These are phyloP conservation scores for Nomada hirtipes DNA, from an alignment of 2,888 invertebrate genomes.

Conservation along the genomic window DNA sequence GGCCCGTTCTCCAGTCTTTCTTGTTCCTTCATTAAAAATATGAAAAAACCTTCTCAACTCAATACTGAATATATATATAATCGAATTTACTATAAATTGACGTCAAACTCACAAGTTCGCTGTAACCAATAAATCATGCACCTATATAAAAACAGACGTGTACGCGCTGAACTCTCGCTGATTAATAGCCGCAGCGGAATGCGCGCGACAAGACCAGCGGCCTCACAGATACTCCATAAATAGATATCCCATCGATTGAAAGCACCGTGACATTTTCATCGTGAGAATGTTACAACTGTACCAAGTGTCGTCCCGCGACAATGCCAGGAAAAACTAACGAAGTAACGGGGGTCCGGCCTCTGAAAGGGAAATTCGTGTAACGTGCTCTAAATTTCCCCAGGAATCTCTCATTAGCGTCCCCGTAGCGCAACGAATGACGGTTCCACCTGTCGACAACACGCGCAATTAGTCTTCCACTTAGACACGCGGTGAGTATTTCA, in stretches of 20 bases:
- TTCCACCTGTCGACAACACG: constrained; percentile 70
- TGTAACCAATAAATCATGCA: neutral
- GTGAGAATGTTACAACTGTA: constrained; percentile 7
- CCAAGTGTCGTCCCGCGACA: constrained; percentile 11
- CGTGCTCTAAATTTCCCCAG: constrained; percentile 50
- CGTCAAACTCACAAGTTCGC: too few species aligned
- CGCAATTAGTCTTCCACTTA: constrained; percentile 75
- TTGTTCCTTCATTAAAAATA: neutral
- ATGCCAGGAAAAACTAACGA: constrained; percentile 4
- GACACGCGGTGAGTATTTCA: constrained; percentile 67
- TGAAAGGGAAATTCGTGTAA: constrained; percentile 28
- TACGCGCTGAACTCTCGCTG: constrained; percentile 1
- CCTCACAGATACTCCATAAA: constrained; percentile 28
- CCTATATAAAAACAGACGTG: constrained; percentile 5
- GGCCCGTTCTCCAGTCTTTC: neutral
- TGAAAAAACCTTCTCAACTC: too few species aligned
- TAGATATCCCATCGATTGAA: constrained; percentile 24
- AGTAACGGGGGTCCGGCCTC: neutral
- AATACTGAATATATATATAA: neutral
- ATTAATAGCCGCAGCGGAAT: constrained; percentile 19
- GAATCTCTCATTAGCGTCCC: constrained; percentile 60
- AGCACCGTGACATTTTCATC: constrained; percentile 27
- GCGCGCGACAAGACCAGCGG: neutral
- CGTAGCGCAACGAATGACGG: constrained; percentile 67
- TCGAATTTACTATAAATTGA: neutral